Conservation (phyloP, 23 tunicate species). For the Ascidia mentula region DNA sequence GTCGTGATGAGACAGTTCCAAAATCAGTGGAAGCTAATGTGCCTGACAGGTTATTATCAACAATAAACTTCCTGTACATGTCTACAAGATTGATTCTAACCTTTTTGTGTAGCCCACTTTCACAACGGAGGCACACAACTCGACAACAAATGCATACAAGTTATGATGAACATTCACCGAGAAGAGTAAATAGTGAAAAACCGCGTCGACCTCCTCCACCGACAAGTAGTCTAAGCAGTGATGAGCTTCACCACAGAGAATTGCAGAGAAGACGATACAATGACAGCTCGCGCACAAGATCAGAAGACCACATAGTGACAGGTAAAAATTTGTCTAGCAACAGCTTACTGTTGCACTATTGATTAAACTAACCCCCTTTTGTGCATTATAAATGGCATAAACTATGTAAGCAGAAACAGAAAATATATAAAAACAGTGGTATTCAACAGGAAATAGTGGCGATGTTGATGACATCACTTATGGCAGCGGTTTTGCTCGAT, state of each 20-base stretch:
- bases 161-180: background rate
- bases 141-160: background rate
- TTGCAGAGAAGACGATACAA: background rate
- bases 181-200: background rate
- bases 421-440: background rate
- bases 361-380: background rate
- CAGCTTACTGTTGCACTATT: background rate
- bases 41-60: constrained; percentile 11
- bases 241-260: background rate
- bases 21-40: background rate
- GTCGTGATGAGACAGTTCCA: background rate
- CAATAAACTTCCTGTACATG: background rate
- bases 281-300: background rate
- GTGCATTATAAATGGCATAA: too few species aligned
- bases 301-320: background rate
- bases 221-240: background rate
- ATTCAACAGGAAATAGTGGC: background rate
- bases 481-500: constrained; percentile 46
- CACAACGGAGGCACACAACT: background rate
- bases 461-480: constrained; percentile 30
- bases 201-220: constrained; percentile 2
- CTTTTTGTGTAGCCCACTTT: background rate
- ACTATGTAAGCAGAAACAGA: background rate
- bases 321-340: background rate
- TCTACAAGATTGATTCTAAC: background rate